phyloP scores from a whole-genome alignment of 2,888 invertebrate genomes.

The Autographa pulchrina region DNA sequence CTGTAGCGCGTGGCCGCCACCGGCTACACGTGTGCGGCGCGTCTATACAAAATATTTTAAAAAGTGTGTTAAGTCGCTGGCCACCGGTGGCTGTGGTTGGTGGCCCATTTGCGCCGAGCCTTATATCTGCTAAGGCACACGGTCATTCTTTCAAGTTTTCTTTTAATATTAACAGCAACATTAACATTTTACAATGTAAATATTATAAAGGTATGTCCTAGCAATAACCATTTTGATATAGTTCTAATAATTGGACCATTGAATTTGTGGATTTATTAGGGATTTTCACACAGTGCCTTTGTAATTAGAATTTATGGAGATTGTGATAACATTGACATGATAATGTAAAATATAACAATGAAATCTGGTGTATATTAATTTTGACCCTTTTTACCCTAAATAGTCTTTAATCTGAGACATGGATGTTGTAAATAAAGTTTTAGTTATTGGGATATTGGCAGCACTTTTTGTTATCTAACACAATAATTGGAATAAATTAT shows the following conservation, averaged over 20 bases:
- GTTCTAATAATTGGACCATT: constrained; percentile 8
- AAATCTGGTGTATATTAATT: constrained; percentile 40
- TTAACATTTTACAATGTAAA: constrained; percentile 37
- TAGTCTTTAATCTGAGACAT: constrained; percentile 37
- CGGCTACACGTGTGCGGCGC: too few relatives aligned
- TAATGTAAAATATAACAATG: constrained; percentile 55
- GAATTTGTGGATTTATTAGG: constrained; percentile 39
- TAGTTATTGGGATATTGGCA: constrained; percentile 57
- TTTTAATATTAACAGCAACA: constrained; percentile 1
- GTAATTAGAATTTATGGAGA: constrained; percentile 42
- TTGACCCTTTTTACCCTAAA: constrained; percentile 47
- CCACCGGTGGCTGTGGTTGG: too few relatives aligned
- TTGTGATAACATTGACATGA: constrained; percentile 56
- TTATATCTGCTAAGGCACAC: constrained; percentile 13
- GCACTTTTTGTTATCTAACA: constrained; percentile 59
- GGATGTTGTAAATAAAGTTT: constrained; percentile 62
- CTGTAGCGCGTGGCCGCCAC: too few relatives aligned
- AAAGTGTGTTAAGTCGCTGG: too few relatives aligned
- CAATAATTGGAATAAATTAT: constrained; percentile 77
- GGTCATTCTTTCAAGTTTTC: neutral
- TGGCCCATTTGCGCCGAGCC: too few relatives aligned
- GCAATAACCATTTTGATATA: constrained; percentile 8
- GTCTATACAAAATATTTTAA: too few relatives aligned
- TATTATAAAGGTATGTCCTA: constrained; percentile 35
- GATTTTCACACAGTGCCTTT: constrained; percentile 57